Percentiles rank a stretch among this genome's conserved stretches.
Conservation (phyloP, 2,113 vertebrate genomes). For the Cebus imitator region DNA sequence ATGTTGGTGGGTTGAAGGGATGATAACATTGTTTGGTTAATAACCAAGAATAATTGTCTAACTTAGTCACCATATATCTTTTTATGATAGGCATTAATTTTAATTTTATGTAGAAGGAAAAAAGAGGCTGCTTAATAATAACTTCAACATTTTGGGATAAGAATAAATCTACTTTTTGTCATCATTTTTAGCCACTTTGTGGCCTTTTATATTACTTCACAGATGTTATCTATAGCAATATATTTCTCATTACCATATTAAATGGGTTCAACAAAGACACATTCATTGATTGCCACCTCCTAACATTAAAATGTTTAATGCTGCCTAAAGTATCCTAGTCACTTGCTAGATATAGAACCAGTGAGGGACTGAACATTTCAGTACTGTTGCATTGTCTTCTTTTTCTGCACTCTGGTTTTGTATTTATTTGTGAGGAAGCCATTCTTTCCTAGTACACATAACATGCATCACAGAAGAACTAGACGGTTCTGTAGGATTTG, state of each 20-base stretch:
- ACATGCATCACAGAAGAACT: slow-evolving; percentile 3
- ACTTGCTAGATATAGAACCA: background rate
- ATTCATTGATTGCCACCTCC: background rate
- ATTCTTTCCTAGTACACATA: background rate
- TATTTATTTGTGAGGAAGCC: slow-evolving; percentile 34
- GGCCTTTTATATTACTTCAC: slow-evolving; percentile 45
- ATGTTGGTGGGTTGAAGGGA: background rate
- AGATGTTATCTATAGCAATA: slow-evolving; percentile 54
- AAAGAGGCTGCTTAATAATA: background rate
- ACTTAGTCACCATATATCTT: background rate
- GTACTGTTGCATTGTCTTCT: background rate
- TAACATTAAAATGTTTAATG: background rate
- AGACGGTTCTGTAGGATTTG: slow-evolving; percentile 9
- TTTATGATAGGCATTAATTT: slow-evolving; percentile 31
- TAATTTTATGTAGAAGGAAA: background rate
- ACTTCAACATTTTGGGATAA: slow-evolving; percentile 29
- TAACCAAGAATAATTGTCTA: background rate
- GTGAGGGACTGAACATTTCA: background rate
- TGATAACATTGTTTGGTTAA: background rate
- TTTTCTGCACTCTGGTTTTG: slow-evolving; percentile 31
- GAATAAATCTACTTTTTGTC: slow-evolving; percentile 57
- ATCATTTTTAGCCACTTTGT: slow-evolving; percentile 51
- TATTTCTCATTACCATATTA: slow-evolving; percentile 58
- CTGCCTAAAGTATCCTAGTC: background rate
- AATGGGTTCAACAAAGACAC: slow-evolving; percentile 26